Evolutionary conservation across 2,888 invertebrate genomes (phyloP).

Genomic region (Trachelus tabidus): DNA sequence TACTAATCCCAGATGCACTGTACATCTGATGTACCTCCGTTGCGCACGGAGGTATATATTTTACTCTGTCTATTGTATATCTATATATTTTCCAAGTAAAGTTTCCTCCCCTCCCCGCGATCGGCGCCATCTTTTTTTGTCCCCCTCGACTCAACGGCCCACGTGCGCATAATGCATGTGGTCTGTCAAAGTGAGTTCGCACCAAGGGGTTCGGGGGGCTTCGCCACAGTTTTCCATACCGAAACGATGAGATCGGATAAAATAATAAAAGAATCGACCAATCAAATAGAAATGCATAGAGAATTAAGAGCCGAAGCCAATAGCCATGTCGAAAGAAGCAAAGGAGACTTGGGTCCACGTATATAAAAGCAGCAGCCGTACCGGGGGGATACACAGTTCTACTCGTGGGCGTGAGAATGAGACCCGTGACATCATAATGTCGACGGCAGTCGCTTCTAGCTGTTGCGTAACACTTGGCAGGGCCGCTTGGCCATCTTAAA

Average conservation of each 20-base stretch:
- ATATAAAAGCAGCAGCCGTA: not conserved
- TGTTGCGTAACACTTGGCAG: conserved; percentile 4
- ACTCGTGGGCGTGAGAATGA: not conserved
- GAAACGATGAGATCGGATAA: not conserved
- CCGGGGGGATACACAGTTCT: not conserved
- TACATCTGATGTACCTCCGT: not conserved
- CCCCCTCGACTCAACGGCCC: no score
- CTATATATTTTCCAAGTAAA: no score
- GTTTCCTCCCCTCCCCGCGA: not conserved
- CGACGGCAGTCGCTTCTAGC: not conserved
- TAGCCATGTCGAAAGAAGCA: no score
- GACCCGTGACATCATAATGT: conserved; percentile 3
- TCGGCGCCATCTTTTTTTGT: no score
- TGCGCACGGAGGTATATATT: not conserved
- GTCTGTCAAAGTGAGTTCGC: not conserved
- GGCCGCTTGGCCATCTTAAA: not conserved
- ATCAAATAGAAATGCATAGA: no score
- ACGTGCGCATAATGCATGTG: not conserved
- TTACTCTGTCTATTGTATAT: not conserved
- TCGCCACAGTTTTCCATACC: not conserved
- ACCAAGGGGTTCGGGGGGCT: not conserved
- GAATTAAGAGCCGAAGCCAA: no score
- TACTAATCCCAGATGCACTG: not conserved
- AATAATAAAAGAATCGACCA: not conserved
- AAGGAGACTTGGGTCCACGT: not conserved